Base-by-base conservation (phyloP, 2,113 vertebrate species). In the Nansenia antarctica region DNA sequence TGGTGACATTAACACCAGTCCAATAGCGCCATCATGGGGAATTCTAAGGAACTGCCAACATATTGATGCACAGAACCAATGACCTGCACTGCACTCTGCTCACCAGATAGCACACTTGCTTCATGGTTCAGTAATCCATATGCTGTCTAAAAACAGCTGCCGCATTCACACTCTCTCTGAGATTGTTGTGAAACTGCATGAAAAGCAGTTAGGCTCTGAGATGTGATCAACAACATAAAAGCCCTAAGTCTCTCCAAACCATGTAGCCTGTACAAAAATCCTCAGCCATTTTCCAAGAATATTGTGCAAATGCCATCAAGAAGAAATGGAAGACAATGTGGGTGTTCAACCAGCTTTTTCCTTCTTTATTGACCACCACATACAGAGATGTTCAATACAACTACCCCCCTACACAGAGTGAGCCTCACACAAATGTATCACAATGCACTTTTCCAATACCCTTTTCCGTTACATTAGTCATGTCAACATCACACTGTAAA, bases 351-450 rank as follows among this genome's bases (percentile, higher is more conserved):
- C 74, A 77, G 73, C 12, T 67, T 54, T 67, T 83, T 52, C 27
- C 59, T 67, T 58, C 62, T 88, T 91, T 89, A 91, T 86, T 91
- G 70, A 82, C 66, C 72, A 49, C 70, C 49, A 72, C 30, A 68
- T 24, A 72, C 18, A 63, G 71, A 31, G 54, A 58, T 31, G 18
- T 14, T 58, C 29, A 58, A 31, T 31, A 27, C 24, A 59, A 61
- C 72, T 62, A 72, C 52, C 64, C 30, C 39, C 60, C 15, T 74
- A 60, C 20, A 39, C 52, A 27, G 62, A 11, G 22, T 57, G 42
- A 12, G 45, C 54, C 47, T 32, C 69, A 57, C 15, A 61, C 26
- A 30, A n/a, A 47, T 47, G 26, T 58, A 29, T 58, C 5, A 30
- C 29, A n/a, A 58, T 30, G 30, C 2, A 9, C 53, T 2, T 22